Evolutionary conservation across 2,797 vertebrate species (phyloP).

Genomic region (Cryptoprocta ferox): DNA sequence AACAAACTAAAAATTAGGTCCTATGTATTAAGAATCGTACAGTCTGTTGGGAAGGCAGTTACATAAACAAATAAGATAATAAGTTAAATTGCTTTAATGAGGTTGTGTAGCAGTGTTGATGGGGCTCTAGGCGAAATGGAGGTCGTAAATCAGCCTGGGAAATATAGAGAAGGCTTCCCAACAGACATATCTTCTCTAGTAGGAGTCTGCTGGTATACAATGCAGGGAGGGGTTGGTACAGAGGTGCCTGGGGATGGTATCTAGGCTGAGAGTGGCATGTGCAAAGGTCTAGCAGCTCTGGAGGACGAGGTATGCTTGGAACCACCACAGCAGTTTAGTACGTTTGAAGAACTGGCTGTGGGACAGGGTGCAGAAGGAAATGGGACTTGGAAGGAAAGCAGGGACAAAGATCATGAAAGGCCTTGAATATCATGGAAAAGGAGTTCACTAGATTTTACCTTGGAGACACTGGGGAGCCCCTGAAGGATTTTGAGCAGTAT

Average conservation of each 20-base stretch:
- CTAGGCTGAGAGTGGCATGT: neutral
- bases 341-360: neutral
- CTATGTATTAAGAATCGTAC: neutral
- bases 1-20: constrained; percentile 3
- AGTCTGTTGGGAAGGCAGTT: neutral
- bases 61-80: neutral
- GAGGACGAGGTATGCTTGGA: neutral
- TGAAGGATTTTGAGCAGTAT: neutral
- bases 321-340: neutral
- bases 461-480: neutral
- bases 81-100: constrained; percentile 9
- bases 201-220: neutral
- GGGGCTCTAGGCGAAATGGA: neutral
- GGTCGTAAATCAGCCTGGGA: neutral
- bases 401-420: neutral
- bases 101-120: neutral
- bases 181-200: neutral
- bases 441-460: neutral
- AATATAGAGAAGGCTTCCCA: neutral
- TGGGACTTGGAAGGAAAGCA: neutral
- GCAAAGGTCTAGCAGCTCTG: neutral
- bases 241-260: neutral
- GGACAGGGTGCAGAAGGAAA: neutral
- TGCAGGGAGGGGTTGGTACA: neutral
- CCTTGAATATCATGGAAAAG: neutral